Base-by-base conservation (phyloP, 1,140 invertebrate species). In the Telenomus remus region DNA sequence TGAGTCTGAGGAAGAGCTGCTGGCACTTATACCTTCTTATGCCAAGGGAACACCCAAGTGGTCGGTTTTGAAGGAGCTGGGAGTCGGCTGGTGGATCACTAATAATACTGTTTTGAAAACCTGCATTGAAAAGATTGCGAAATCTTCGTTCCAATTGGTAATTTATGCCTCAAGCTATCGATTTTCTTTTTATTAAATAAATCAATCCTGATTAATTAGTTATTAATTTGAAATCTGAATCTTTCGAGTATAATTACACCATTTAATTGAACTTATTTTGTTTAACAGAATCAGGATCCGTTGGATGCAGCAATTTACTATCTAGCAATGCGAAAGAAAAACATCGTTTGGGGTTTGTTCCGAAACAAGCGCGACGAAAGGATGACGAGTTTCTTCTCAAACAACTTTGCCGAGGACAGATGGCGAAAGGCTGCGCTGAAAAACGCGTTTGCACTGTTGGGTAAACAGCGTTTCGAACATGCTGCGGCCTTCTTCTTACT, bases 301-400 rank as follows among this genome's bases (percentile, higher is more conserved):
- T 90, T 99, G 81, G 98, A 99, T 85, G 97, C 98, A 4, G 97
- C 98, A 0, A 89, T 99, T 9, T 99, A 97, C 85, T 99, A 99
- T 86, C 88, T 99, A 53, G 98, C 98, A 4, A 97, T 99, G 97
- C 98, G 96, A 84, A 99, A 99, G 89, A 98, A 99, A 82, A 97
- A 94, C 81, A 89, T 99, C 5, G 91, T 99, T 0, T 99, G 97
- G 95, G 98, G 97, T 3, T 86, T 99, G 4, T 99, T 97, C 86
- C 89, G 96, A 64, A 97, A 94, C 1, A 93, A 95, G 54, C 86
- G 92, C 8, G 95, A 99, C 81, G 93, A 95, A 8, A 94, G 95
- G 80, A 99, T 99, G 97, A 96, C 95, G 0, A 86, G 90, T 2
- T 99, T 99, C 88, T 99, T 99, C 85, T 88, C 94, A 7, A 97